Percentiles rank a stretch among this genome's conserved stretches.
phyloP scores from a whole-genome alignment of 2,797 vertebrate genomes.

The Poecile montanus region DNA sequence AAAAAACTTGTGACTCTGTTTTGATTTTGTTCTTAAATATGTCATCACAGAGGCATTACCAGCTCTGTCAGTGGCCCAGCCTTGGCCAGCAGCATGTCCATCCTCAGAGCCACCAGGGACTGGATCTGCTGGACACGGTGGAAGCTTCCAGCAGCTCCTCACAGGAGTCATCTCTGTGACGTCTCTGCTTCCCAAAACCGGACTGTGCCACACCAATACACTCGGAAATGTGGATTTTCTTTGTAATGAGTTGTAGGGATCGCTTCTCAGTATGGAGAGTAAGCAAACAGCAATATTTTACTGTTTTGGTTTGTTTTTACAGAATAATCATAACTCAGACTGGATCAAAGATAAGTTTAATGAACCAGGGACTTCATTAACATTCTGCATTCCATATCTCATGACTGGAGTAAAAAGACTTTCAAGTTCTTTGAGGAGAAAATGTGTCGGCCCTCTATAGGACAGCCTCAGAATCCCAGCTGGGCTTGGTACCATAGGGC shows the following conservation, averaged over 20 bases:
- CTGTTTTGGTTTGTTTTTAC: background rate
- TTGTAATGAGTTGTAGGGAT: background rate
- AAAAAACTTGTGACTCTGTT: background rate
- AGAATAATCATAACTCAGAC: background rate
- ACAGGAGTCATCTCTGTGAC: background rate
- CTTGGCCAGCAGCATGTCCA: background rate
- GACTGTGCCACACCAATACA: background rate
- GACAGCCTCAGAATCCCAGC: background rate
- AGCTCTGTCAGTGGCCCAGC: background rate
- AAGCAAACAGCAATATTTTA: background rate
- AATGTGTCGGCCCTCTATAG: background rate
- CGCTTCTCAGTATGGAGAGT: background rate
- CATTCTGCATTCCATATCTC: constrained; percentile 16
- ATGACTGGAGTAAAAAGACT: constrained; percentile 9
- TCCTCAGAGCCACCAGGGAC: background rate
- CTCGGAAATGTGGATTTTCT: background rate
- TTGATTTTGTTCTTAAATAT: background rate
- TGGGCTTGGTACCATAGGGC: background rate
- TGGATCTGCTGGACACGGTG: background rate
- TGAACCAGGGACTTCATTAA: constrained; percentile 3
- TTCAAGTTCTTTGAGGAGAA: constrained; percentile 34
- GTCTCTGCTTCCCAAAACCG: background rate
- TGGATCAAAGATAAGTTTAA: constrained; percentile 40
- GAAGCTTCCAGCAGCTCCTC: background rate
- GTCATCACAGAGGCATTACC: accelerated